Evolutionary conservation across 2,113 vertebrate species (phyloP).

Genomic region (Nesoenas mayeri): DNA sequence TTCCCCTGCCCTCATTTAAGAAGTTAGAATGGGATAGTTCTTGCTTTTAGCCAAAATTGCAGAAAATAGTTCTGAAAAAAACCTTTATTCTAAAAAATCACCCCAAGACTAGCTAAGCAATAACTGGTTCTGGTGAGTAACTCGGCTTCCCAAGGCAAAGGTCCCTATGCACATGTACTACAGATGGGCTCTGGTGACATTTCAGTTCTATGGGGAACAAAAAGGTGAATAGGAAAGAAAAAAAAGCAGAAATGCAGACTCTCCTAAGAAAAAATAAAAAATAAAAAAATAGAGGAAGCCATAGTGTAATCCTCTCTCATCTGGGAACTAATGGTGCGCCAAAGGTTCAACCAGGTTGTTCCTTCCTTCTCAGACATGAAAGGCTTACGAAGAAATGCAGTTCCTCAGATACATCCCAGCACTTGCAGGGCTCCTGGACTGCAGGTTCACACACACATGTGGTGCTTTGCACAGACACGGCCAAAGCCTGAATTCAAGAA

Average conservation of each 20-base stretch:
- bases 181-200: not conserved
- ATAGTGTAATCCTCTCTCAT: not conserved
- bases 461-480: not conserved
- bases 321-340: not conserved
- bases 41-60: not conserved
- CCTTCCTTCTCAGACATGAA: not conserved
- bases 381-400: not conserved
- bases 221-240: not conserved
- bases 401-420: not conserved
- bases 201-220: not conserved
- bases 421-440: not conserved
- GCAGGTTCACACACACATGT: fast-evolving
- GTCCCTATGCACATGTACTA: not conserved
- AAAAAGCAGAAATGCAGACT: not conserved
- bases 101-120: not conserved
- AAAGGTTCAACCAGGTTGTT: not conserved
- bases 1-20: not conserved
- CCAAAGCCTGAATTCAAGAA: not conserved
- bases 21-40: not conserved
- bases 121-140: not conserved
- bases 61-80: not conserved
- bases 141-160: not conserved
- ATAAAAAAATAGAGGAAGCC: not conserved
- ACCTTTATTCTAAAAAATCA: not conserved
- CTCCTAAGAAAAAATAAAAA: not conserved